phyloP scores from a whole-genome alignment of 2,113 vertebrate species.

The Prunella fulvescens region DNA sequence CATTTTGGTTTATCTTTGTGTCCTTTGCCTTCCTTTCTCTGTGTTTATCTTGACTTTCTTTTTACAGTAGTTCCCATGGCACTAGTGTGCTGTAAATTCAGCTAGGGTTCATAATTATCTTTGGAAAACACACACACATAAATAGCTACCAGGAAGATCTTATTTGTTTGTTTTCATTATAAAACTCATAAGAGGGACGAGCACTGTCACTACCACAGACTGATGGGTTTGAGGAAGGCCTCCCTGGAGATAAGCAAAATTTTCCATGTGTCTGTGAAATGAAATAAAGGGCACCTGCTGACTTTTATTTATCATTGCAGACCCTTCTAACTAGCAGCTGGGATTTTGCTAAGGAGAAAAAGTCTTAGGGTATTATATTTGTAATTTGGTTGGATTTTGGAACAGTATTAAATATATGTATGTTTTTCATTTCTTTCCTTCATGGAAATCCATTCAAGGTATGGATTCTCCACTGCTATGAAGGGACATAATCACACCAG shows the following conservation, averaged over 20 bases:
- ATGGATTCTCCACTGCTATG: background rate
- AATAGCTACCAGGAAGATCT: conserved; percentile 9
- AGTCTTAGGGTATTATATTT: background rate
- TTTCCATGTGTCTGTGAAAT: conserved; percentile 15
- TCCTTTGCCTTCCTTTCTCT: conserved; percentile 10
- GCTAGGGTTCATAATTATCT: conserved; percentile 12
- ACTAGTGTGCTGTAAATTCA: background rate
- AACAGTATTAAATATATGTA: background rate
- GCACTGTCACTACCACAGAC: background rate
- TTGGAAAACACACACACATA: conserved; percentile 8
- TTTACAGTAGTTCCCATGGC: background rate
- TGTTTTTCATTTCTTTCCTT: background rate
- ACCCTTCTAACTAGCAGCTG: background rate
- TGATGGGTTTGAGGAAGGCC: background rate
- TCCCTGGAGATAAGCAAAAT: conserved; percentile 19
- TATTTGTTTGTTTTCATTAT: conserved; percentile 17
- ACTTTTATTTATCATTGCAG: background rate
- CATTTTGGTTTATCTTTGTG: background rate
- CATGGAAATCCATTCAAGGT: background rate
- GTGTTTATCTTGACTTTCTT: conserved; percentile 34
- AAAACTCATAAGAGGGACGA: background rate
- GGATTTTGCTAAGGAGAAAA: background rate
- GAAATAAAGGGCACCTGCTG: background rate
- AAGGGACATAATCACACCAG: background rate
- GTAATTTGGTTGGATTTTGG: background rate